Percentiles rank a stretch among this genome's conserved stretches.
Conservation (phyloP, 2,113 vertebrate species). For the Ciconia boyciana region DNA sequence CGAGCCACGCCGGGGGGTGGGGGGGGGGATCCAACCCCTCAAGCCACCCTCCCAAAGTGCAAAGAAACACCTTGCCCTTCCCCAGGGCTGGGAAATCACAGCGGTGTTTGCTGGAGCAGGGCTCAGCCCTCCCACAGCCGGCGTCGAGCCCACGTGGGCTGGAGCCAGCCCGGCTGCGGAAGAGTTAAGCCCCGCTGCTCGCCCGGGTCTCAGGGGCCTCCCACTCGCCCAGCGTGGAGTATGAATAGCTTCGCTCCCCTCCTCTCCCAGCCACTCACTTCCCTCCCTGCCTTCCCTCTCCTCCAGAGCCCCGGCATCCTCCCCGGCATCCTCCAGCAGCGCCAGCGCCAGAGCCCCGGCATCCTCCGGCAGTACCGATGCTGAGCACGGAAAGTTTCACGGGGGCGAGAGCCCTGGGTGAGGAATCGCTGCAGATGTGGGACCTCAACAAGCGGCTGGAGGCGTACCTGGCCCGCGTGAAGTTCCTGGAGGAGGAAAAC, state of each 20-base stretch:
- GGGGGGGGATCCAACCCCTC: not conserved
- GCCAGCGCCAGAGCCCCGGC: not conserved
- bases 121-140: not conserved
- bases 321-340: not conserved
- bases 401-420: slow-evolving; percentile 48
- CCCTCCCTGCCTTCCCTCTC: not conserved
- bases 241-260: slow-evolving; percentile 64
- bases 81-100: not conserved
- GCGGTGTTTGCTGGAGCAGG: not conserved
- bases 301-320: not conserved
- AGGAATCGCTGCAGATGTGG: slow-evolving; percentile 91
- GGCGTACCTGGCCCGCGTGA: slow-evolving; percentile 86
- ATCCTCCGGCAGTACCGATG: not conserved
- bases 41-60: not conserved
- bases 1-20: rapidly evolving
- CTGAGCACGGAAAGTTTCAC: slow-evolving; percentile 59
- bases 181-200: slow-evolving; percentile 38
- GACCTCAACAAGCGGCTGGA: slow-evolving; percentile 90
- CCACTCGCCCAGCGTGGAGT: slow-evolving; percentile 32
- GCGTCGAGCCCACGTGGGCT: not conserved
- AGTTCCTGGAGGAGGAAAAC: slow-evolving; percentile 89
- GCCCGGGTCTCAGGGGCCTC: slow-evolving; percentile 47
- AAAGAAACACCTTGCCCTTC: not conserved
- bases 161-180: not conserved
- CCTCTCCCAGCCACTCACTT: slow-evolving; percentile 23